Base-by-base conservation (phyloP, 2,113 vertebrate species). In the Boleophthalmus pectinirostris region DNA sequence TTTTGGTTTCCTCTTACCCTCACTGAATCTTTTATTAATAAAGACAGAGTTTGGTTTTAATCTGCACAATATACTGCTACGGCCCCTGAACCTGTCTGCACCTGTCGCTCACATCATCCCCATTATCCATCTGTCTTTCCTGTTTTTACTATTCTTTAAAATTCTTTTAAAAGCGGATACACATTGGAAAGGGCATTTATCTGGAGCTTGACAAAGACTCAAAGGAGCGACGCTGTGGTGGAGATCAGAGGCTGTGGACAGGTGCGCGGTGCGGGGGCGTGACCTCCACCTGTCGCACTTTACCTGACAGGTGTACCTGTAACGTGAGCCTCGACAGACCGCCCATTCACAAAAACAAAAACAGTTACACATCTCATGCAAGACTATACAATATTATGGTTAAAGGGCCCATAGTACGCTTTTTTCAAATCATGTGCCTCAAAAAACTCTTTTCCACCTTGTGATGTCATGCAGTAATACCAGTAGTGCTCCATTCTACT, bases 251-350 rank as follows among this genome's bases (percentile, higher is more conserved):
- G 58, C 14, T 5, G 1, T 2, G 15, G 14, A 15, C 58, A 33
- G 58, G 56, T 58, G 56, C 25, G 24, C 8, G 58, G 11, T 15
- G 15, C 3, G 16, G 58, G 25, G 58, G 58, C 58, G 25, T 61
- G 95, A 93, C 2, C 1, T 51, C 18, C 46, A 7, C 38, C 23
- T 4, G 24, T 57, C 3, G 18, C 54, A 1, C 29, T 64, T 35
- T 63, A 77, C 79, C 84, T 81, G 82, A 74, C 84, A 81, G 82
- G 78, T 85, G 82, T 73, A 53, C 76, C 71, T 0, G 70, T 80
- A 78, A 80, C 63, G 21, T 23, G 16, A 85, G 80, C 70, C 0
- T 20, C 29, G 18, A 63, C 29, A 0, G 60, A 33, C 58, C 8
- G 15, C 18, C 16, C 25, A 63, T 35, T 35, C 24, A 63, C 25